Percentiles rank a stretch among this genome's conserved stretches.
phyloP scores from a whole-genome alignment of 2,888 invertebrate species.

The Ochropleura plecta region DNA sequence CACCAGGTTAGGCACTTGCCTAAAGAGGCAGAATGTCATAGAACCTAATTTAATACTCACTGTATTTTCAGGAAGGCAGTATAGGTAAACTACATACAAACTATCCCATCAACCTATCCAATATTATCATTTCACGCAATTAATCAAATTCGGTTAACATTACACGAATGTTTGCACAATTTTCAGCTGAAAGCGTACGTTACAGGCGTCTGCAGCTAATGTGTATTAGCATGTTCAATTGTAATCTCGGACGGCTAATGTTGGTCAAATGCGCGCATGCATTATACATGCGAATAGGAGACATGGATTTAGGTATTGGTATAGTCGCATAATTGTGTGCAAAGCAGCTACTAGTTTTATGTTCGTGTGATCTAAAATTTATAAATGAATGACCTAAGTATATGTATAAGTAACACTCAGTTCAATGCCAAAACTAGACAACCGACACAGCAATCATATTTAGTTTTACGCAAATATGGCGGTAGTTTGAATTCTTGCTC shows the following conservation, averaged over 20 bases:
- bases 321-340: slow-evolving; percentile 17
- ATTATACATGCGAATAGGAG: slow-evolving; percentile 60
- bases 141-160: slow-evolving; percentile 59
- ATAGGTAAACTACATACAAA: background rate
- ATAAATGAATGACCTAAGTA: too few relatives aligned
- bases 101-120: slow-evolving; percentile 1
- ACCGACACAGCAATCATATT: too few relatives aligned
- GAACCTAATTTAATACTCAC: too few relatives aligned
- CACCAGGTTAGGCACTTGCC: too few relatives aligned
- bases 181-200: slow-evolving; percentile 66
- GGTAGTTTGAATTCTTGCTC: background rate
- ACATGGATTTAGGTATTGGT: slow-evolving; percentile 29
- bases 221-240: slow-evolving; percentile 75
- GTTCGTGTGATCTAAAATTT: too few relatives aligned
- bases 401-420: too few relatives aligned
- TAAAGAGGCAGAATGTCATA: too few relatives aligned
- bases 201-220: slow-evolving; percentile 73
- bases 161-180: slow-evolving; percentile 69
- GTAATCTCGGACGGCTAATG: slow-evolving; percentile 72
- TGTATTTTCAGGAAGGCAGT: background rate
- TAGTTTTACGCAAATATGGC: background rate
- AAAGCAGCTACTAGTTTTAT: too few relatives aligned
- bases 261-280: slow-evolving; percentile 67
- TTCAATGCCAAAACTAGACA: background rate
- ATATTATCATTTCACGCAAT: slow-evolving; percentile 15